A percentile compares a stretch with the other conserved stretches of the same genome.
These are phyloP conservation scores for Euzetes globulus DNA, from an alignment of 2,888 invertebrate species.

Conservation along the genomic window DNA sequence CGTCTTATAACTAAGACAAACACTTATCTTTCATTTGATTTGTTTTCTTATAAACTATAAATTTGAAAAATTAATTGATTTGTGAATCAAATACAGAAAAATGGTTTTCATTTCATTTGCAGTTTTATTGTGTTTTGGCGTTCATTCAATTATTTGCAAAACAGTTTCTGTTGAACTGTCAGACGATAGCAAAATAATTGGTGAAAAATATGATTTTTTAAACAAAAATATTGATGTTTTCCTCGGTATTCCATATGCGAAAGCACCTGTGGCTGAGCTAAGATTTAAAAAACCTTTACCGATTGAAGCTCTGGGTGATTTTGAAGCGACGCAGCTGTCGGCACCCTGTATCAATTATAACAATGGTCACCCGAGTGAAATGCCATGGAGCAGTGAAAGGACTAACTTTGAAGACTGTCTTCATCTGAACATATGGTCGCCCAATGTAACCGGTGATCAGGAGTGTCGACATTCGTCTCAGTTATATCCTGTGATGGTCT, in stretches of 20 bases:
- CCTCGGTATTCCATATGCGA: background rate
- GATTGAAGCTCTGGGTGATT: background rate
- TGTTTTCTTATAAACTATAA: too few relatives aligned
- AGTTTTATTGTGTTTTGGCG: too few relatives aligned
- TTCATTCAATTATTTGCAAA: background rate
- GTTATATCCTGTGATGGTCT: constrained; percentile 31
- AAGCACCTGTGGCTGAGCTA: background rate
- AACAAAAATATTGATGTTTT: background rate
- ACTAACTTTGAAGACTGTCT: constrained; percentile 24
- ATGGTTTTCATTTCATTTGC: too few relatives aligned
- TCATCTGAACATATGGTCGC: constrained; percentile 29
- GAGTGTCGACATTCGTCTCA: too few relatives aligned
- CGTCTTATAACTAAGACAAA: too few relatives aligned
- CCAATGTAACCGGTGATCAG: background rate
- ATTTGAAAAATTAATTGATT: too few relatives aligned
- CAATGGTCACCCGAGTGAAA: background rate
- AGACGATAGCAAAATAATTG: background rate
- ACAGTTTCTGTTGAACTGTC: background rate
- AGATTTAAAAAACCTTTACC: constrained; percentile 8
- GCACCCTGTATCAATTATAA: background rate
- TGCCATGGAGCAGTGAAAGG: constrained; percentile 1
- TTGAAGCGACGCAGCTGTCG: background rate
- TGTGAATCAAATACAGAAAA: too few relatives aligned
- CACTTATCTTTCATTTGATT: too few relatives aligned
- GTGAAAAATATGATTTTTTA: too few relatives aligned